A percentile compares a stretch with the other conserved stretches of the same genome.
These are phyloP conservation scores for Ambastaia sidthimunki DNA, from an alignment of 2,797 vertebrate species.

Conservation along the genomic window DNA sequence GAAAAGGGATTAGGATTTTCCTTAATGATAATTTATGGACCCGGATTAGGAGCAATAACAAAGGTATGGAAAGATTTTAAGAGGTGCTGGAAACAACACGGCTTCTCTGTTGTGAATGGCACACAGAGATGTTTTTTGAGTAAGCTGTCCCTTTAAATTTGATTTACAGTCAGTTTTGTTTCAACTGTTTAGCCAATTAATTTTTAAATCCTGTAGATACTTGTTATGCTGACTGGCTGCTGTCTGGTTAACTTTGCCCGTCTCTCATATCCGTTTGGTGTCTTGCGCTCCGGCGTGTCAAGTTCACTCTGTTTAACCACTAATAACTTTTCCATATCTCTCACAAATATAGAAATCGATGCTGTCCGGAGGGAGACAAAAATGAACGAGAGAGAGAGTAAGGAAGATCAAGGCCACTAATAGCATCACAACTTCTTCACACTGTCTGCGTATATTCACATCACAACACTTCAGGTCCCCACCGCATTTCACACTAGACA, in stretches of 20 bases:
- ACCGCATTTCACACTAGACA: conserved; percentile 38
- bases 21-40: conserved; percentile 75
- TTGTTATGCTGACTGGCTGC: conserved; percentile 18
- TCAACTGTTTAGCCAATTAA: conserved; percentile 3
- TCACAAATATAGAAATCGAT: conserved; percentile 33
- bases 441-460: conserved; percentile 48
- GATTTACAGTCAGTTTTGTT: conserved; percentile 17
- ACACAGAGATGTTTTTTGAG: not conserved
- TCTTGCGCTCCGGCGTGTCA: conserved; percentile 12
- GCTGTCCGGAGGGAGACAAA: not conserved
- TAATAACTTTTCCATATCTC: conserved; percentile 16
- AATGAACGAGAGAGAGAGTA: not conserved
- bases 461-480: conserved; percentile 44
- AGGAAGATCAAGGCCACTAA: conserved; percentile 25
- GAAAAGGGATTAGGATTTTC: conserved; percentile 71
- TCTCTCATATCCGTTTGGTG: conserved; percentile 6
- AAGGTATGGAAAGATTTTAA: conserved; percentile 7
- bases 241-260: not conserved
- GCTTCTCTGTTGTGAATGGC: no score
- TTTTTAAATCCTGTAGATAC: not conserved
- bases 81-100: not conserved
- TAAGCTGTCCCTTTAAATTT: not conserved
- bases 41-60: conserved; percentile 63
- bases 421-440: conserved; percentile 20
- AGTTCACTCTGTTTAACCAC: conserved; percentile 19